These are phyloP conservation scores for Barnardius zonarius DNA, from an alignment of 2,113 vertebrate species.

Conservation along the genomic window DNA sequence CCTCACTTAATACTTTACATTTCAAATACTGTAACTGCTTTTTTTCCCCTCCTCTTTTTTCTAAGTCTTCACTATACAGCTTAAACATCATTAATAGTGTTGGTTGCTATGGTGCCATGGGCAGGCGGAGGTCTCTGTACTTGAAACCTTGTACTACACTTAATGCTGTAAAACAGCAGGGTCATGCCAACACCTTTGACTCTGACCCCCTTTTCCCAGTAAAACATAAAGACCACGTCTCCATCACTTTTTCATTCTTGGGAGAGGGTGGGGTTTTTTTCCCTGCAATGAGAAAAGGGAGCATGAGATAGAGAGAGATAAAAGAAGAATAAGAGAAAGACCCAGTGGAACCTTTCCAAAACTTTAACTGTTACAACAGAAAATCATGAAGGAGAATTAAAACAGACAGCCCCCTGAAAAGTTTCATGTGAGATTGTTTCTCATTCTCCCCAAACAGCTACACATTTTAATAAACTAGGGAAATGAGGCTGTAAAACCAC, in stretches of 20 bases:
- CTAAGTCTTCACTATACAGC: slow-evolving; percentile 25
- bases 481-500: slow-evolving; percentile 45
- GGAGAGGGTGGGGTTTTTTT: background rate
- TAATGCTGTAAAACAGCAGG: slow-evolving; percentile 36
- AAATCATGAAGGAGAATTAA: background rate
- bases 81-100: slow-evolving; percentile 37
- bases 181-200: slow-evolving; percentile 41
- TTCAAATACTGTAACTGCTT: slow-evolving; percentile 54
- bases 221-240: background rate
- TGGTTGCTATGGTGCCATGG: slow-evolving; percentile 55
- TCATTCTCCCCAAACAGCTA: slow-evolving; percentile 35
- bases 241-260: background rate
- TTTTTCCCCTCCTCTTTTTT: background rate
- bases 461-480: slow-evolving; percentile 54
- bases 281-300: background rate
- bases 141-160: slow-evolving; percentile 25
- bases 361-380: background rate
- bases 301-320: background rate
- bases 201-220: background rate
- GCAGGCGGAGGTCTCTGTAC: background rate
- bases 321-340: background rate
- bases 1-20: slow-evolving; percentile 54
- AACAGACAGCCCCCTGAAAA: background rate
- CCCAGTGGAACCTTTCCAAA: background rate
- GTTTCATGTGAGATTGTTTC: slow-evolving; percentile 23